These are phyloP conservation scores for Paedocypris sp. DNA, from an alignment of 2,113 vertebrate species.

Conservation along the genomic window DNA sequence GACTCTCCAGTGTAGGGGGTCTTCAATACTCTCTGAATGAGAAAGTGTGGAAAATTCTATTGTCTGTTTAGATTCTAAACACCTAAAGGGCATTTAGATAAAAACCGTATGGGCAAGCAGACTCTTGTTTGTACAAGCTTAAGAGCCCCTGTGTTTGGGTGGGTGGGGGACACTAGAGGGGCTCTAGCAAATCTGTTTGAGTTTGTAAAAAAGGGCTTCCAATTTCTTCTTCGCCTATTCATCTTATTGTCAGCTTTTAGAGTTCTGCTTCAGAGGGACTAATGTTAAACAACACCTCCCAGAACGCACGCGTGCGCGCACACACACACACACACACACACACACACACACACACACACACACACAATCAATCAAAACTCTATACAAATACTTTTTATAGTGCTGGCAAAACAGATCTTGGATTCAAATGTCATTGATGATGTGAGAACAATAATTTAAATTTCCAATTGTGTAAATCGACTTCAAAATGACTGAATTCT, in stretches of 20 bases:
- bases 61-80: constrained; percentile 34
- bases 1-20: background rate
- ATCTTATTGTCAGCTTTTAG: background rate
- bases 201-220: constrained; percentile 9
- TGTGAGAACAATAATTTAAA: too few species aligned
- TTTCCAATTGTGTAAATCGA: constrained; percentile 17
- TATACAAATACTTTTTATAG: too few species aligned
- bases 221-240: background rate
- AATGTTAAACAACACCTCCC: too few species aligned
- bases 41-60: constrained; percentile 10
- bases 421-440: too few species aligned
- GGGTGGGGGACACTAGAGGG: background rate
- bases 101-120: constrained; percentile 40
- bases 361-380: too few species aligned
- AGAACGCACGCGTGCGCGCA: too few species aligned
- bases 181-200: constrained; percentile 12
- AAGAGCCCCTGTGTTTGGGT: constrained; percentile 17
- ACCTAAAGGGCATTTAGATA: constrained; percentile 38
- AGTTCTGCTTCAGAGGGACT: too few species aligned
- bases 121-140: constrained; percentile 40
- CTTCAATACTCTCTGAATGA: too few species aligned
- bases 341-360: too few species aligned
- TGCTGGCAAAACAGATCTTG: too few species aligned
- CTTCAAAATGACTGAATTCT: background rate
- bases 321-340: too few species aligned